Evolutionary conservation across 2,888 invertebrate genomes (phyloP).

Genomic region (Acrobasis consociella): DNA sequence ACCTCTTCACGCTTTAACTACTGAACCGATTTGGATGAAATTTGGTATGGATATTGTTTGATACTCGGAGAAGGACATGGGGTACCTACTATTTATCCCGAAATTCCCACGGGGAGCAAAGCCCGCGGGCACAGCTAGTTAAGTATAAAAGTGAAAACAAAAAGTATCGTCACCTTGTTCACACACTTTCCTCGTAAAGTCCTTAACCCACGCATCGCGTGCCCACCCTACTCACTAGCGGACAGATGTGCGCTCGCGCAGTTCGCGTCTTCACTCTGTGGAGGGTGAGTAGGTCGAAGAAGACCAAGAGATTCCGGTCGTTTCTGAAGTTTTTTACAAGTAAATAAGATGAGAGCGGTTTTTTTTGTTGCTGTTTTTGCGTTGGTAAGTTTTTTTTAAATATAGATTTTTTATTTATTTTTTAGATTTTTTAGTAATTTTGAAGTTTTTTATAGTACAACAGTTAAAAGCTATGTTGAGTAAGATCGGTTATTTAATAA

Average conservation of each 20-base stretch:
- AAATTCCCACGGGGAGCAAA: no score
- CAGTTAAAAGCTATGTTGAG: neutral
- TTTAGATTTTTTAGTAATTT: neutral
- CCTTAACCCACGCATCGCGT: slow-evolving; percentile 10
- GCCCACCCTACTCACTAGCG: slow-evolving; percentile 25
- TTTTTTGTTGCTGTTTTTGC: slow-evolving; percentile 11
- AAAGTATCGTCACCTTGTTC: neutral
- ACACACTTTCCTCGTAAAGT: neutral
- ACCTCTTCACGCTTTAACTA: no score
- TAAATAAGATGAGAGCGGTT: slow-evolving; percentile 30
- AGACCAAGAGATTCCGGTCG: slow-evolving; percentile 38
- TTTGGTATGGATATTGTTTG: no score
- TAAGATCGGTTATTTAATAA: no score
- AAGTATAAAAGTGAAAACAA: neutral
- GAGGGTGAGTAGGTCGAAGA: slow-evolving; percentile 46
- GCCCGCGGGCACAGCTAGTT: no score
- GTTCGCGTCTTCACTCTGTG: slow-evolving; percentile 55
- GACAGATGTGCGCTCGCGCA: slow-evolving; percentile 64
- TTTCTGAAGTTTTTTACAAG: slow-evolving; percentile 43
- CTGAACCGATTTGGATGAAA: no score
- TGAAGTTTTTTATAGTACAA: neutral
- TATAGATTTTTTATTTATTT: no score
- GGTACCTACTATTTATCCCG: no score
- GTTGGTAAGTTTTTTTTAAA: slow-evolving; percentile 6
- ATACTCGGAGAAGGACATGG: no score